phyloP scores from a whole-genome alignment of 2,797 vertebrate genomes.

The Benthosema pterotum region DNA sequence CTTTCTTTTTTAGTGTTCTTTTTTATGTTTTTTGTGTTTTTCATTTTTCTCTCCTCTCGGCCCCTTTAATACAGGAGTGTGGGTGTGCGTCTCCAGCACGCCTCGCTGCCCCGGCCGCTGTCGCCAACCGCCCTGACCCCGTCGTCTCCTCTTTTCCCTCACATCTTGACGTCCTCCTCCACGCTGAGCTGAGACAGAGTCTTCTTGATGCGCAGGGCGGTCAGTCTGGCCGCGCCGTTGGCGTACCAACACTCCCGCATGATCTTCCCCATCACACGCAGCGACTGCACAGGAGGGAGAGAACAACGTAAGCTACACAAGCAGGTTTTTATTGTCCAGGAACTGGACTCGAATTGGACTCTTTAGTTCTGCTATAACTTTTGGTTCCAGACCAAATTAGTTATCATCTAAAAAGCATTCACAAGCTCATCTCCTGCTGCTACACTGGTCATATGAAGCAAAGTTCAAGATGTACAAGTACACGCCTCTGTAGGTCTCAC shows the following conservation, averaged over 20 bases:
- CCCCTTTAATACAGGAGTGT: constrained; percentile 48
- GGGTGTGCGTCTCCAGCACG: constrained; percentile 38
- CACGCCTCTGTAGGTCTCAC: too few relatives aligned
- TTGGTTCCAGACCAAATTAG: too few relatives aligned
- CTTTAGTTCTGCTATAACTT: too few relatives aligned
- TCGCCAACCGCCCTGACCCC: constrained; percentile 49
- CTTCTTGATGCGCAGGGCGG: constrained; percentile 98
- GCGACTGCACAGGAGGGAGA: constrained; percentile 75
- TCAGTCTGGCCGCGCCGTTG: constrained; percentile 93
- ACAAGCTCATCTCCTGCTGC: too few relatives aligned
- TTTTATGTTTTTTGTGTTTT: constrained; percentile 56
- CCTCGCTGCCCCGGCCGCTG: neutral
- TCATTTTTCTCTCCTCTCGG: constrained; percentile 22
- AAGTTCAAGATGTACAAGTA: too few relatives aligned
- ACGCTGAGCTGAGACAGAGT: constrained; percentile 97
- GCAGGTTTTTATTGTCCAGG: too few relatives aligned
- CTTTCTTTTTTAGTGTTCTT: constrained; percentile 63
- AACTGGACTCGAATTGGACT: too few relatives aligned
- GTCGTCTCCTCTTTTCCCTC: constrained; percentile 49
- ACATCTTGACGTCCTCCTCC: constrained; percentile 98
- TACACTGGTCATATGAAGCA: too few relatives aligned
- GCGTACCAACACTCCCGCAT: constrained; percentile 99
- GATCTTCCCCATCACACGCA: constrained; percentile 99
- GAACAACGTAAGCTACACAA: constrained; percentile 1
- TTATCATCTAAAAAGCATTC: too few relatives aligned